phyloP scores from a whole-genome alignment of 2,797 vertebrate species.

The Triplophysa yarkandensis region DNA sequence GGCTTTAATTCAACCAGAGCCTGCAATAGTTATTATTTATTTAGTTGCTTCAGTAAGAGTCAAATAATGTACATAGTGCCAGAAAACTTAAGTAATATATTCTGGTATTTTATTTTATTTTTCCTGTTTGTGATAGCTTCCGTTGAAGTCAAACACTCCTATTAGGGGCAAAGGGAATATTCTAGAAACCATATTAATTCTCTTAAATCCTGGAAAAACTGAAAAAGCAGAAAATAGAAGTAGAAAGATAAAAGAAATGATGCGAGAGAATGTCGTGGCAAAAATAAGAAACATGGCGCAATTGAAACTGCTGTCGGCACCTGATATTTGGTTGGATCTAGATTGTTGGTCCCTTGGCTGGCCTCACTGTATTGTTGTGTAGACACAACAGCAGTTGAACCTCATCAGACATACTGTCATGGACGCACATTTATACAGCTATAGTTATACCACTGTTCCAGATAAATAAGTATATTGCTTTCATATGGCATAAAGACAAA shows the following conservation, averaged over 20 bases:
- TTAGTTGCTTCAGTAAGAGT: slow-evolving; percentile 42
- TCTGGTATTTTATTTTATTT: slow-evolving; percentile 36
- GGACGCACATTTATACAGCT: neutral
- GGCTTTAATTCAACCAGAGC: slow-evolving; percentile 16
- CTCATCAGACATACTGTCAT: neutral
- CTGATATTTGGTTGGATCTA: slow-evolving; percentile 50
- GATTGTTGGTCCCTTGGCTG: neutral
- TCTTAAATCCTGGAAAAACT: slow-evolving; percentile 5
- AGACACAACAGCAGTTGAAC: neutral
- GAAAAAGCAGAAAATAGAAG: slow-evolving; percentile 34
- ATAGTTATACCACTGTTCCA: neutral
- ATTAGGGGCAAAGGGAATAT: slow-evolving; percentile 28
- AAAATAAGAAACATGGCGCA: slow-evolving; percentile 32
- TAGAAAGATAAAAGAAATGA: slow-evolving; percentile 37
- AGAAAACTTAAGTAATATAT: neutral
- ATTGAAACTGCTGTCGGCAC: slow-evolving; percentile 51
- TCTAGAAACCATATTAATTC: slow-evolving; percentile 23
- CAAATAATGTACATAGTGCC: slow-evolving; percentile 2
- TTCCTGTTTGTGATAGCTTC: slow-evolving; percentile 30
- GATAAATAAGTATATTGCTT: slow-evolving; percentile 13
- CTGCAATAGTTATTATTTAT: slow-evolving; percentile 18
- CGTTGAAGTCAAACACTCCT: slow-evolving; percentile 22
- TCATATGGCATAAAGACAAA: slow-evolving; percentile 29
- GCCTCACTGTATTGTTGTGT: neutral
- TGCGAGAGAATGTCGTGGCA: slow-evolving; percentile 42